Base-by-base conservation (phyloP, 2,888 invertebrate species). In the Pandemis corylana region DNA sequence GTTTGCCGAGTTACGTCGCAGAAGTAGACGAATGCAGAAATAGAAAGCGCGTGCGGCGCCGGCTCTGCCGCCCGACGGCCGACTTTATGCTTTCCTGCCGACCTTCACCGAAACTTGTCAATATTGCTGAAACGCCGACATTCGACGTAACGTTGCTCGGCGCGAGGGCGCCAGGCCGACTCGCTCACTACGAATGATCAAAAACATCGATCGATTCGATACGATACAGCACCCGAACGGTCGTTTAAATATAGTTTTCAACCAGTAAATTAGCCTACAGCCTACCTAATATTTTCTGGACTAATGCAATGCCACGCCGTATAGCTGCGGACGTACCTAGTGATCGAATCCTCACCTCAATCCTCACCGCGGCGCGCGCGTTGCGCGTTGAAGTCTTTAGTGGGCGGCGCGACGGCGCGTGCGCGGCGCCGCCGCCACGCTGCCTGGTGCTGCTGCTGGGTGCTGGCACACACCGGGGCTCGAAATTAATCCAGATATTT, bases 321-420 rank as follows among this genome's bases (percentile, higher is more conserved):
- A 36, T 4, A 2, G 28, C 4, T 36, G 28, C 28, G 2, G 28
- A 36, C 28, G 28, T 36, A 28, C 1, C 2, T 1, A 36, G 28
- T 1, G 28, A 36, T 36, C 28, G 28, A 36, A 36, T 36, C 28
- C 28, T 36, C 28, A 20, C n/a, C n/a, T n/a, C n/a, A n/a, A n/a
- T n/a, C n/a, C n/a, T n/a, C n/a, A n/a, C 28, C 1, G 46, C 46
- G 46, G 46, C 46, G 46, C 46, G 46, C 5, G 46, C 46, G 46
- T 4, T n/a, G 46, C 46, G 64, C 64, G 64, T 65, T 65, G 64
- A 65, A 65, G 13, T 65, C 64, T 65, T 46, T 65, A 46, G 46
- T 46, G 46, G 5, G 46, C 64, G 64, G 59, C 59, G 28, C 28
- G 59, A 6, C 4, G n/a, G 0, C 28, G 59, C 59, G 59, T 10